Evolutionary conservation across 2,113 vertebrate species (phyloP).

Genomic region (Oreochromis niloticus): DNA sequence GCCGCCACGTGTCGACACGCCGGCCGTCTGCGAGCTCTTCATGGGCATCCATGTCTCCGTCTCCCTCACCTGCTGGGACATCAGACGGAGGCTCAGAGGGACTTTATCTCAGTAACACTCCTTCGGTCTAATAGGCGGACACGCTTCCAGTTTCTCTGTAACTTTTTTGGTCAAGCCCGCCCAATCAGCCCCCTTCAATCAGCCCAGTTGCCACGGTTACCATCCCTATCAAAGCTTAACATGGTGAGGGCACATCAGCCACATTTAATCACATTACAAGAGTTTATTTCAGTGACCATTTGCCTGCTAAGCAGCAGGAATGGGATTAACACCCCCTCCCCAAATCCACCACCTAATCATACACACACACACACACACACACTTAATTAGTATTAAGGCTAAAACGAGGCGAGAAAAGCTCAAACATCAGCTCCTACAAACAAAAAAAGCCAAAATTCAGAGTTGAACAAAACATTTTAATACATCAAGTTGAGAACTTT

Average conservation of each 20-base stretch:
- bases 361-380: neutral
- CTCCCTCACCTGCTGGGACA: conserved; percentile 72
- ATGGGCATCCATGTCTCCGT: conserved; percentile 77
- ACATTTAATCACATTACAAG: conserved; percentile 45
- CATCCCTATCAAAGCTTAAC: neutral
- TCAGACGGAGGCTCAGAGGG: neutral
- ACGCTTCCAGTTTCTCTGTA: fast-evolving
- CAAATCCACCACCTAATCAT: neutral
- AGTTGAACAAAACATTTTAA: neutral
- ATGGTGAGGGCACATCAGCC: conserved; percentile 1
- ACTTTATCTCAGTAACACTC: neutral
- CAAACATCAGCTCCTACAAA: neutral
- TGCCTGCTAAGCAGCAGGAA: conserved; percentile 27
- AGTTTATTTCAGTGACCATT: conserved; percentile 18
- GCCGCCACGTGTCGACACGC: neutral
- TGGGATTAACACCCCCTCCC: conserved; percentile 22
- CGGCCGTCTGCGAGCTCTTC: conserved; percentile 30
- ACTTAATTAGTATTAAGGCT: neutral
- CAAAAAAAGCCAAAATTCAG: no score
- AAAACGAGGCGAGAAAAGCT: neutral
- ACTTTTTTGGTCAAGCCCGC: neutral
- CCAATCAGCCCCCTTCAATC: neutral
- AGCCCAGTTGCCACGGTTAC: neutral
- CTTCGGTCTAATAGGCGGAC: neutral
- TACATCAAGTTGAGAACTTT: no score